A percentile compares a stretch with the other conserved stretches of the same genome.
Conservation (phyloP, 2,113 vertebrate species). For the Vimba vimba region DNA sequence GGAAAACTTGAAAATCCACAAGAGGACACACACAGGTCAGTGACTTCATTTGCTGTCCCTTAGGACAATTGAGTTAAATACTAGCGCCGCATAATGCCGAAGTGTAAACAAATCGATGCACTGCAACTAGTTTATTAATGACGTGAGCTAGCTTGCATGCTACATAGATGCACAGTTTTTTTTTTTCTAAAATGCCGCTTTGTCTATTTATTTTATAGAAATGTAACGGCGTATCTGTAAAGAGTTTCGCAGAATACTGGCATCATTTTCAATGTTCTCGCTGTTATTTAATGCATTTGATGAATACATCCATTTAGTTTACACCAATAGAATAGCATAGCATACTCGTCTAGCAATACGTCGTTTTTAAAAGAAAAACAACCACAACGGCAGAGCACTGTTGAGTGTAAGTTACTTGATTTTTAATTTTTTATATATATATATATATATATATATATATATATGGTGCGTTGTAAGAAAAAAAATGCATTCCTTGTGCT, state of each 20-base stretch:
- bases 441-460: no score
- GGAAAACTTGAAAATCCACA: constrained; percentile 99
- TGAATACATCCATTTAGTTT: background rate
- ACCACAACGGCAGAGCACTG: background rate
- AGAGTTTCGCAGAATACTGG: background rate
- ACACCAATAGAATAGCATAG: background rate
- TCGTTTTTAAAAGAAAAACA: background rate
- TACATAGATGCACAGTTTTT: background rate
- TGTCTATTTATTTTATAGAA: background rate
- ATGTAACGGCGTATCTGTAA: background rate
- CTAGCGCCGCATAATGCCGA: background rate
- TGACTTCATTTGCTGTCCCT: constrained; percentile 66
- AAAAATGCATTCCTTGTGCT: background rate
- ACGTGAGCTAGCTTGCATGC: background rate
- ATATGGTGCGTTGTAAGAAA: background rate
- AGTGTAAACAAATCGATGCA: background rate
- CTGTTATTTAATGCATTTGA: background rate
- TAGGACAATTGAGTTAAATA: background rate
- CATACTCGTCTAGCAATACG: background rate
- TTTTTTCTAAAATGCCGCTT: background rate
- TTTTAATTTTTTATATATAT: no score
- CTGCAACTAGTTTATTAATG: background rate
- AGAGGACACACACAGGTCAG: constrained; percentile 99
- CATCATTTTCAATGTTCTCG: background rate
- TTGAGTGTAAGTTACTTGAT: background rate